These are phyloP conservation scores for Aulostomus chinensis DNA, from an alignment of 2,797 vertebrate genomes.

Conservation along the genomic window DNA sequence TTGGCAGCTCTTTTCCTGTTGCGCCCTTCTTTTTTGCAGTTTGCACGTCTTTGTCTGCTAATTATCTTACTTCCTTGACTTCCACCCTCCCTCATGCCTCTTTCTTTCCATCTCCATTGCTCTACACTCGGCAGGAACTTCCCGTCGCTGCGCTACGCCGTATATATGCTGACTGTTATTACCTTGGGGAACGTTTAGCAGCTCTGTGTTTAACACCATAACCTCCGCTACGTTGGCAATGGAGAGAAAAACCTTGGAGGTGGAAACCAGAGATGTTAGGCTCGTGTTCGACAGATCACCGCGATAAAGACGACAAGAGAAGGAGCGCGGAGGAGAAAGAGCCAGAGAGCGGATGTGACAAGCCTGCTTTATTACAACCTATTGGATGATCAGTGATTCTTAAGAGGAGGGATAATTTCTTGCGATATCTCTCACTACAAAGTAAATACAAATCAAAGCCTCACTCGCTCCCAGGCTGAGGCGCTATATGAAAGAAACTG, in stretches of 20 bases:
- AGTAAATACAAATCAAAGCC: slow-evolving; percentile 82
- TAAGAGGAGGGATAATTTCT: slow-evolving; percentile 75
- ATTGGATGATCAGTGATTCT: slow-evolving; percentile 76
- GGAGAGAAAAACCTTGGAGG: slow-evolving; percentile 64
- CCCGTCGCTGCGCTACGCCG: slow-evolving; percentile 26
- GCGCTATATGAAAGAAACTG: slow-evolving; percentile 73
- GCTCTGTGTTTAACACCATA: slow-evolving; percentile 82
- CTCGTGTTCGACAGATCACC: slow-evolving; percentile 71
- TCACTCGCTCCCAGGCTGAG: slow-evolving; percentile 57
- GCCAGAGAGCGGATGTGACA: slow-evolving; percentile 44
- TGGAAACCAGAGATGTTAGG: slow-evolving; percentile 72
- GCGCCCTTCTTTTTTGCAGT: not conserved
- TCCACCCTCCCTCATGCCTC: slow-evolving; percentile 1
- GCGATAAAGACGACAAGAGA: slow-evolving; percentile 64
- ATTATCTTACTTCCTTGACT: slow-evolving; percentile 9
- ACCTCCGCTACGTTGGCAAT: slow-evolving; percentile 72
- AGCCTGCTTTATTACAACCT: slow-evolving; percentile 73
- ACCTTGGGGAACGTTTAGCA: slow-evolving; percentile 81
- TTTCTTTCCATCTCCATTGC: slow-evolving; percentile 22
- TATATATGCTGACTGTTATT: slow-evolving; percentile 72
- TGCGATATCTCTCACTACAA: slow-evolving; percentile 79
- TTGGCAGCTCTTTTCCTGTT: slow-evolving; percentile 1
- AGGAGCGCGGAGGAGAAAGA: slow-evolving; percentile 14
- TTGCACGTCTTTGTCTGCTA: slow-evolving; percentile 15
- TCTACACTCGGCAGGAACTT: slow-evolving; percentile 43